Base-by-base conservation (phyloP, 2,113 vertebrate species). In the Sula dactylatra region DNA sequence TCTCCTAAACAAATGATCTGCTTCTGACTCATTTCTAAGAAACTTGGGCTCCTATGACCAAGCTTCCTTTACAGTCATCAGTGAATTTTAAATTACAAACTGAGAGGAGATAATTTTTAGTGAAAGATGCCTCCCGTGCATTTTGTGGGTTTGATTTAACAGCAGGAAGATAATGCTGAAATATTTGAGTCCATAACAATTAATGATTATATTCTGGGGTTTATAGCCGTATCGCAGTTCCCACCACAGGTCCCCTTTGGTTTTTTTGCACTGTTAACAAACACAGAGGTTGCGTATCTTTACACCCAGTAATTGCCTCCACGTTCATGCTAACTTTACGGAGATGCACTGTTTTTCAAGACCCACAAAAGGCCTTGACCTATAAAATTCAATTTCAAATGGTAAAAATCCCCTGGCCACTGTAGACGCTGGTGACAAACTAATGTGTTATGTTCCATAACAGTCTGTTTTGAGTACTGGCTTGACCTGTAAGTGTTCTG, bases 401-500 rank as follows among this genome's bases (percentile, higher is more conserved):
- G 86, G 95, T 96, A 97, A 98, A 98, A 98, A 88, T 97, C 93
- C 94, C 97, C 87, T 94, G 95, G 94, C 95, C 93, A 79, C 97
- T 40, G 34, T 87, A 94, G 92, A 94, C 4, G 29, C 84, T 82
- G 91, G 97, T 96, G 97, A 98, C 84, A 91, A 96, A 94, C 96
- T 95, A 98, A 98, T 94, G 86, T 90, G 95, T 95, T 98, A 85
- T 94, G 97, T 95, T 97, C 96, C 86, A 66, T 96, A 97, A 96
- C 76, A 27, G 91, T 97, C 97, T 98, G 96, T 90, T 98, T 94
- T 95, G 97, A 98, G 95, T 92, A 90, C 69, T 97, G 97, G 91
- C 96, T 97, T 98, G 98, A 98, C 97, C 98, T 98, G 96, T 97
- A 96, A 97, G 95, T 95, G 97, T 97, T 98, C 97, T 97, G 98